Base-by-base conservation (phyloP, 2,888 invertebrate species). In the Pachymerium ferrugineum region DNA sequence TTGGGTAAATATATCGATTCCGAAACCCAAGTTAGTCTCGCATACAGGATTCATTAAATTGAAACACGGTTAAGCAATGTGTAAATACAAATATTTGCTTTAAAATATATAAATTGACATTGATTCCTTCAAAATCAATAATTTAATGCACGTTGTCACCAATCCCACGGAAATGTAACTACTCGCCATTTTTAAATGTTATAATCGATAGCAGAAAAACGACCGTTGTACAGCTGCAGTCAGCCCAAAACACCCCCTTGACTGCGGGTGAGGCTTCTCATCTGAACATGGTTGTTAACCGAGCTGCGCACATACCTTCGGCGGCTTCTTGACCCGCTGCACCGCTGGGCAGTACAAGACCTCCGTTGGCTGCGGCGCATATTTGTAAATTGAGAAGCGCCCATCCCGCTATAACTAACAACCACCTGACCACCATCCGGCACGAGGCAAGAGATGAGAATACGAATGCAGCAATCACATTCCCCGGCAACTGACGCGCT, bases 371-470 rank as follows among this genome's bases (percentile, higher is more conserved):
- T 19, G 69, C 31, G 19, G 33, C 69, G 29, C 28, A 33, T n/a
- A 29, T 33, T 31, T 30, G 69, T 22, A 30, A 8, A 29, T 33
- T 30, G 69, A 69, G 69, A 2, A 69, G 69, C 8, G 19, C 30
- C 69, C 69, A 69, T 31, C 69, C 69, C 31, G 69, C 69, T 30
- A 69, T 33, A 12, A 69, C 69, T 30, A 69, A 33, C 69, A 69
- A 33, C 69, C 69, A 69, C 69, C 69, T 30, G 33, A 69, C 69
- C 69, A 31, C 69, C 69, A 69, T 69, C 62, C 25, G 62, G 62
- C 38, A 38, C 38, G 38, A 38, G 38, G 38, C 62, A 62, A 62
- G 62, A 62, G 62, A 28, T 62, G 62, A 62, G 62, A 25, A 14
- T 62, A 62, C 62, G 28, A 62, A 22, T 62, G 33, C 69, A 19